These are phyloP conservation scores for Ciconia maguari DNA, from an alignment of 2,113 vertebrate genomes.

Conservation along the genomic window DNA sequence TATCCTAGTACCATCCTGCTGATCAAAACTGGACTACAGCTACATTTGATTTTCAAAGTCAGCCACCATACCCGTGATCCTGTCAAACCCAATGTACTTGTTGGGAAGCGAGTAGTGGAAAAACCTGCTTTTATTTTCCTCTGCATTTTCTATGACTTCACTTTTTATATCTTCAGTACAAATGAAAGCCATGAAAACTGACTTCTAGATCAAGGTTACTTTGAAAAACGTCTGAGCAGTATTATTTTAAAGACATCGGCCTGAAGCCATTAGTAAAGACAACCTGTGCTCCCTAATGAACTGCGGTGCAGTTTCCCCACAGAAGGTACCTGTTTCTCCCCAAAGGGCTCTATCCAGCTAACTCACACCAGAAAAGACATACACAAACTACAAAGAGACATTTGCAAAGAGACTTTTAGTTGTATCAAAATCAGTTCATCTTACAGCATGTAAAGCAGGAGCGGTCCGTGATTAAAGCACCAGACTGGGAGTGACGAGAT, in stretches of 20 bases:
- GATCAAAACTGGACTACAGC: background rate
- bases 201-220: background rate
- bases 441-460: constrained; percentile 21
- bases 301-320: background rate
- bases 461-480: background rate
- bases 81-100: background rate
- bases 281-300: background rate
- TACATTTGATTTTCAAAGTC: background rate
- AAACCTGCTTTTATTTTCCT: background rate
- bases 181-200: background rate
- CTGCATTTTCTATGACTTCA: background rate
- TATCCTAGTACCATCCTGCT: background rate
- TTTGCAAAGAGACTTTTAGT: background rate
- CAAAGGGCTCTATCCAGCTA: background rate
- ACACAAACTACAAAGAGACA: background rate
- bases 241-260: background rate
- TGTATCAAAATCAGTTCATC: background rate
- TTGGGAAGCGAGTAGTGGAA: background rate
- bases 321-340: background rate
- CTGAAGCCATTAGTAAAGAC: background rate
- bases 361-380: background rate
- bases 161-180: background rate
- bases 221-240: background rate
- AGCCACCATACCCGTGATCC: background rate
- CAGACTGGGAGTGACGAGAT: background rate